Evolutionary conservation across 2,797 vertebrate genomes (phyloP), one percentile per base, ranked within the genome.

Genomic region (Helarctos malayanus): DNA sequence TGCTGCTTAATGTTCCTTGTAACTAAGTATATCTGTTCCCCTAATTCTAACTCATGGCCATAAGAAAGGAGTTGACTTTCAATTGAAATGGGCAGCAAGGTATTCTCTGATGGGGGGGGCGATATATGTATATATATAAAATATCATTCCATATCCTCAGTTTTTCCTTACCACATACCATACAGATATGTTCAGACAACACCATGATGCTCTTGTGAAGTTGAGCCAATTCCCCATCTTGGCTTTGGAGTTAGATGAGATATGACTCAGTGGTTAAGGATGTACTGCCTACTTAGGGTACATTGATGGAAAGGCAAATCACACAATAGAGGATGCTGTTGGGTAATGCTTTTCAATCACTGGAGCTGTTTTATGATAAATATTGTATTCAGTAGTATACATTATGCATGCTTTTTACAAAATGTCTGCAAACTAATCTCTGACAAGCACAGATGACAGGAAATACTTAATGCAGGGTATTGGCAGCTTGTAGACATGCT

Each of bases 401-500:
- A 97, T 98, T 97, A 96, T 96, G 91, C 80, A 94, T 97, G 84
- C 65, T 92, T 96, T 96, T 89, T 65, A 49, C 59, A 97, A 94
- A 93, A 95, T 96, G 86, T 94, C 94, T 97, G 86, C 91, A 98
- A 95, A 97, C 96, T 90, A 94, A 97, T 98, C 91, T 96, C 89
- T 90, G 88, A 85, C 84, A 91, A 96, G 95, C 91, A 93, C 80
- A 94, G 93, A 97, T 97, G 97, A 97, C 87, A 96, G 94, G 90
- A 97, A 97, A 80, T 96, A 75, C 89, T 98, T 96, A 93, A 93
- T 94, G 82, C 68, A 94, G 65, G 79, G 80, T 94, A 87, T 4
- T 90, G 95, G 83, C 76, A 95, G 93, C 81, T 78, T 92, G 69
- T 56, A 76, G 91, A 95, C 71, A 84, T 19, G 41, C 83, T 69